Percentiles rank a stretch among this genome's conserved stretches.
phyloP scores from a whole-genome alignment of 1,140 invertebrate genomes.

The Panulirus ornatus region DNA sequence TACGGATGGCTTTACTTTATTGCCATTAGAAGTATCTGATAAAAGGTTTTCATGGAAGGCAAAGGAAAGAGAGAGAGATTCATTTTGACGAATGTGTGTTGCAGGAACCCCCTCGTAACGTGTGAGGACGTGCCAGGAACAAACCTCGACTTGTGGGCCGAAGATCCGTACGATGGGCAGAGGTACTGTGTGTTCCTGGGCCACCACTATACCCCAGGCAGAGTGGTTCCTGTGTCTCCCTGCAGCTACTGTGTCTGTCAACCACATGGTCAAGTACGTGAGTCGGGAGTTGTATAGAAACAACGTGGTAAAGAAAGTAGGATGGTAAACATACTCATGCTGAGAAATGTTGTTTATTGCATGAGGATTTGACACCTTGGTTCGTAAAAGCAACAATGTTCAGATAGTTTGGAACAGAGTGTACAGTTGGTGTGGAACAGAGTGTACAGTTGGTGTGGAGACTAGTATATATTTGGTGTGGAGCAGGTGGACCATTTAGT shows the following conservation, averaged over 20 bases:
- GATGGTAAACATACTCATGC: too few relatives aligned
- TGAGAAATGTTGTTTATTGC: too few relatives aligned
- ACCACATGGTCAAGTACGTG: not conserved
- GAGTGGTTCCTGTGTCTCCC: not conserved
- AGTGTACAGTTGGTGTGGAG: too few relatives aligned
- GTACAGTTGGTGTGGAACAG: too few relatives aligned
- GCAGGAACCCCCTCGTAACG: not conserved
- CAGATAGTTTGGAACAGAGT: too few relatives aligned
- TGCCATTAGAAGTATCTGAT: not conserved
- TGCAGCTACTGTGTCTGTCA: not conserved
- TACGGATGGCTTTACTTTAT: not conserved
- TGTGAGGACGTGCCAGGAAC: not conserved
- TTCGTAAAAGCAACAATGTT: too few relatives aligned
- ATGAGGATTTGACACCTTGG: too few relatives aligned
- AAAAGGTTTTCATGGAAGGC: not conserved
- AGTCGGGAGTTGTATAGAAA: too few relatives aligned
- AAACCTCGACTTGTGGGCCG: not conserved
- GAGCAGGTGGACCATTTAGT: too few relatives aligned
- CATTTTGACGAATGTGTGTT: not conserved
- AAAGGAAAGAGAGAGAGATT: not conserved
- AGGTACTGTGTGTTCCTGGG: not conserved
- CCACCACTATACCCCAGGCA: not conserved
- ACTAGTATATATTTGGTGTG: too few relatives aligned
- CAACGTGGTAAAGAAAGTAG: too few relatives aligned
- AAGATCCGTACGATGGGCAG: not conserved